Conservation (phyloP, 1,140 invertebrate species). For the Cotesia typhae region DNA sequence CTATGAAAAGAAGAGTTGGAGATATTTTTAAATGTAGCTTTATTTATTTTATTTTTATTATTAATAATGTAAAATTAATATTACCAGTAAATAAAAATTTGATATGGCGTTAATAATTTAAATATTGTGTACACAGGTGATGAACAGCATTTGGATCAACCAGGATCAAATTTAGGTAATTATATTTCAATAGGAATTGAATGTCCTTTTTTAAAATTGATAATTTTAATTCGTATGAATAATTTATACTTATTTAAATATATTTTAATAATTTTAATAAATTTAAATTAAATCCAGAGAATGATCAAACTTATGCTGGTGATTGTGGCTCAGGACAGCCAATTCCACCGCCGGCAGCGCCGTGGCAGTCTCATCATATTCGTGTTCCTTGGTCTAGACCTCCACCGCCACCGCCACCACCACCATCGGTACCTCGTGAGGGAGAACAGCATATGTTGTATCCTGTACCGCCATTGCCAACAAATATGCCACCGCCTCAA, state of each 20-base stretch:
- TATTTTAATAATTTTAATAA: background rate
- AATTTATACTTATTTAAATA: too few relatives aligned
- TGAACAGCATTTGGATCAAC: background rate
- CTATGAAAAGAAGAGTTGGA: too few relatives aligned
- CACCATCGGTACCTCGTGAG: conserved; percentile 43
- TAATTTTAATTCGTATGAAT: too few relatives aligned
- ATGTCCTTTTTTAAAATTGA: too few relatives aligned
- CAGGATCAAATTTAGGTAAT: conserved; percentile 8
- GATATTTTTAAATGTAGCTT: too few relatives aligned
- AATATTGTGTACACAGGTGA: conserved; percentile 2
- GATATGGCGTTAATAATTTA: too few relatives aligned
- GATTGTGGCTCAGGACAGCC: conserved; percentile 47
- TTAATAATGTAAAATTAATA: too few relatives aligned
- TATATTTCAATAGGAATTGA: background rate
- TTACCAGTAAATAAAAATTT: too few relatives aligned
- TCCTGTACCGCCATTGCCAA: conserved; percentile 51
- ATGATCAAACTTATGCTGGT: conserved; percentile 51
- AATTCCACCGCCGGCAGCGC: conserved; percentile 44
- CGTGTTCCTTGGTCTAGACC: conserved; percentile 56
- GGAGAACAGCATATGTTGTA: conserved; percentile 48
- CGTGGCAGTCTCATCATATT: conserved; percentile 56
- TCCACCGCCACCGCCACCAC: conserved; percentile 41
- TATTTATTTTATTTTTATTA: too few relatives aligned
- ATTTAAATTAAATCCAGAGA: conserved; percentile 43
- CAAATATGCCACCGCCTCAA: conserved; percentile 61